These are phyloP conservation scores for Epizoanthus stellaris DNA, from an alignment of 92 coral and sea anemone species.

Conservation along the genomic window DNA sequence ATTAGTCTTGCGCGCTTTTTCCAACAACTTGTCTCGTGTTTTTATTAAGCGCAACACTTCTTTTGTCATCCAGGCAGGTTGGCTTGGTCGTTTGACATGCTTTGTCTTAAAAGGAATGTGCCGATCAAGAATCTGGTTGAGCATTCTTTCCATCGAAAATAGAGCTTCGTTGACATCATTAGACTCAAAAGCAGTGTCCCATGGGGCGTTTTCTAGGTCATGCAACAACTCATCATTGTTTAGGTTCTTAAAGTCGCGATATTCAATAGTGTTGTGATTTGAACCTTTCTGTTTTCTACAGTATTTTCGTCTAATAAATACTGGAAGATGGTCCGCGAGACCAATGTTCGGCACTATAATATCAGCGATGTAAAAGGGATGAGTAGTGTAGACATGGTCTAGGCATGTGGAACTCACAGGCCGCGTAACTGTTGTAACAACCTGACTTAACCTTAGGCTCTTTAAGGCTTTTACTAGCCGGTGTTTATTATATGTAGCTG, in stretches of 20 bases:
- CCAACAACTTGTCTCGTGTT: constrained; percentile 12
- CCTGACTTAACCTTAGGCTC: constrained; percentile 46
- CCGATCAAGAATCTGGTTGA: constrained; percentile 17
- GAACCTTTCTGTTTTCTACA: background rate
- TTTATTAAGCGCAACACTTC: background rate
- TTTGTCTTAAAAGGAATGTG: background rate
- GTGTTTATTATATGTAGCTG: constrained; percentile 39
- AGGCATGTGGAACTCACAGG: constrained; percentile 62
- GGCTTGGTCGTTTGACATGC: constrained; percentile 7
- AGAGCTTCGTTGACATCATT: constrained; percentile 40
- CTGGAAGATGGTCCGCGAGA: constrained; percentile 65
- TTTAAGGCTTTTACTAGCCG: constrained; percentile 54
- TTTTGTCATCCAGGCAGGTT: constrained; percentile 33
- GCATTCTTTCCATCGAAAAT: constrained; percentile 40
- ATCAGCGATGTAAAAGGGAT: constrained; percentile 46
- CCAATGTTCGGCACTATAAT: constrained; percentile 48
- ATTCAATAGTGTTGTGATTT: constrained; percentile 43
- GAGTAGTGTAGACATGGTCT: constrained; percentile 59
- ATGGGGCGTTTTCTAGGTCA: constrained; percentile 37
- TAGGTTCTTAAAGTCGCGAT: constrained; percentile 44
- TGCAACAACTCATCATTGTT: constrained; percentile 46
- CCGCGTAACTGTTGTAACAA: constrained; percentile 52
- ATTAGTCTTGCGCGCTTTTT: constrained; percentile 38
- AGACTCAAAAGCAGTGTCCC: constrained; percentile 47
- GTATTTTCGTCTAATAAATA: constrained; percentile 43